Evolutionary conservation across 35 echinoderm and acorn worm species (phyloP), one percentile per base, ranked within the genome.

Genomic region (Chiridota heheva): DNA sequence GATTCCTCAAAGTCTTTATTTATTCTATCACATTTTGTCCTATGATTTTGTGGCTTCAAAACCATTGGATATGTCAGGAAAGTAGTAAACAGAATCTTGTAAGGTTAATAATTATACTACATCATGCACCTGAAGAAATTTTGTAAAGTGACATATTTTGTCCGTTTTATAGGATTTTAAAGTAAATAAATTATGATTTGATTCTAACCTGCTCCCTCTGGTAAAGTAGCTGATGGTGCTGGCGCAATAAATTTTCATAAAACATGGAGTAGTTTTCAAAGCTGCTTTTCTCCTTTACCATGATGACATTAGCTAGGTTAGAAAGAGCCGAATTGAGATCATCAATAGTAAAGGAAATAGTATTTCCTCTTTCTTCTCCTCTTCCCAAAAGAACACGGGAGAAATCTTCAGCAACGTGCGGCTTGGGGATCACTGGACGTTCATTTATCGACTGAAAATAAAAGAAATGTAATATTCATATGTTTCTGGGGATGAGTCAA

Each of bases 241-340:
- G 95, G 67, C 95, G 82, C 10, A 98, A 46, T 0, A 98, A 73
- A 39, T 92, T 97, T 60, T 98, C 95, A 77, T 98, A 98, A 76
- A 88, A 98, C 95, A 98, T 98, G 47, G 95, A 98, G 33, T 98
- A 98, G 18, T 83, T 91, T 47, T 98, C 95, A 75, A 85, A 98
- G 62, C 86, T 98, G 62, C 80, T 91, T 53, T 70, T 86, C 48
- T 91, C 95, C 57, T 89, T 84, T 15, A 29, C 12, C 95, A 98
- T 98, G 40, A 89, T 60, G 40, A 89, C 71, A 61, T 85, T 96
- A 20, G 89, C 70, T 32, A 98, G 69, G 28, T 51, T 39, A 6
- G 89, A 62, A 10, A 98, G 84, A 32, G 95, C 80, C 1, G 51
- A 68, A 46, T 98, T 92, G 27, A 98, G 81, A 18, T 91, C 63